Base-by-base conservation (phyloP, 2,888 invertebrate genomes). In the Conops quadrifasciatus region DNA sequence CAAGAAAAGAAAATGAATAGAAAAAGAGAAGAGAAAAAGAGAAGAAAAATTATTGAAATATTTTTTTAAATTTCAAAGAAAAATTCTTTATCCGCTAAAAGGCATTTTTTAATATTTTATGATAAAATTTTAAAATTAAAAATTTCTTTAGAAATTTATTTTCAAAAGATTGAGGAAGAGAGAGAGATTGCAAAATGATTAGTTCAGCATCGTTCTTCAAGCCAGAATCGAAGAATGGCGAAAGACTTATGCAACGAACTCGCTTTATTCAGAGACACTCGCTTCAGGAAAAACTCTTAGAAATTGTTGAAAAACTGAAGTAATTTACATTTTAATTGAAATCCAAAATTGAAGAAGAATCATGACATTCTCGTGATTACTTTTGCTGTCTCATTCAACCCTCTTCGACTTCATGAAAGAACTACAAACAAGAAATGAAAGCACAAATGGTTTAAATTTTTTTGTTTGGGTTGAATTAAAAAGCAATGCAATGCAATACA, bases 181-280 rank as follows among this genome's bases (percentile, higher is more conserved):
- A 62, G 28, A 62, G 13, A 1, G 30, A 51, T 21, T 56, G 21
- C 43, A 71, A 59, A 60, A 60, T 28, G 58, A n/a, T 51, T 56
- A 28, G 47, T n/a, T 2, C 16, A n/a, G n/a, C n/a, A n/a, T n/a
- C n/a, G n/a, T n/a, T n/a, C n/a, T 65, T 65, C 26, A 51, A 21
- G 36, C 0, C 16, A 13, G 21, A 36, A 15, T 21, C 4, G 36
- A 21, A 36, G 9, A 16, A 72, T n/a, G 67, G 69, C 71, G 66
- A 60, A 56, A 69, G 71, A 74, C 66, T 71, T 28, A 51, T 67
- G 66, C 56, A 65, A 70, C 71, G 67, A 71, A 74, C 72, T 72
- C 66, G 58, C 66, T 67, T 70, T 67, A 21, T 68, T 28, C 19
- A 9, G 3, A 58, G 56, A 62, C 30, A 36, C 36, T 36, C 36